Percentiles rank a stretch among this genome's conserved stretches.
These are phyloP conservation scores for Leptopilina boulardi DNA, from an alignment of 1,140 invertebrate genomes.

Conservation along the genomic window DNA sequence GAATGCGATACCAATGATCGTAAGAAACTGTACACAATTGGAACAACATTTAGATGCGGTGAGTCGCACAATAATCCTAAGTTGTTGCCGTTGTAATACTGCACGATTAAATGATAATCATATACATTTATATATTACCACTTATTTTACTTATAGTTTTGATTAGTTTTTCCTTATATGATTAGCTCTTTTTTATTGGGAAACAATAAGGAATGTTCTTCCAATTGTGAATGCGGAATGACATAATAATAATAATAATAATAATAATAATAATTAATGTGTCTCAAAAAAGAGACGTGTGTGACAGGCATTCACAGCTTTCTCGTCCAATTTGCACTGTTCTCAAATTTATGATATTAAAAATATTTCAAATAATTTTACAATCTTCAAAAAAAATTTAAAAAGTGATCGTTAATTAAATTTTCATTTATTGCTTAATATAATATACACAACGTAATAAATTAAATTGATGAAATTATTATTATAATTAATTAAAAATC, in stretches of 20 bases:
- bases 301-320: constrained; percentile 20
- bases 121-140: constrained; percentile 49
- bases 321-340: constrained; percentile 5
- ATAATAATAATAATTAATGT: too few relatives aligned
- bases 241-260: too few relatives aligned
- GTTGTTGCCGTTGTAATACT: constrained; percentile 71
- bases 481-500: too few relatives aligned
- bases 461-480: too few relatives aligned
- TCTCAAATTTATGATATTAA: constrained; percentile 9
- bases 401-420: too few relatives aligned
- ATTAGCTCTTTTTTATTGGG: constrained; percentile 57
- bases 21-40: constrained; percentile 75
- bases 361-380: too few relatives aligned
- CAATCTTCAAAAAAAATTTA: too few relatives aligned
- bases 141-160: constrained; percentile 51
- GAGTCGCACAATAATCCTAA: constrained; percentile 72
- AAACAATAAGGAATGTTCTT: constrained; percentile 74
- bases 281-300: constrained; percentile 26
- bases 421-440: too few relatives aligned
- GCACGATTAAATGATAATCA: constrained; percentile 71
- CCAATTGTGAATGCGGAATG: constrained; percentile 77
- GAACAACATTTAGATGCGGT: constrained; percentile 78
- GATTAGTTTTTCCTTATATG: constrained; percentile 51
- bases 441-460: too few relatives aligned
- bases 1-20: constrained; percentile 75